A percentile compares a stretch with the other conserved stretches of the same genome.
Evolutionary conservation across 1,140 invertebrate species (phyloP).

Genomic region (Palaemon carinicauda): DNA sequence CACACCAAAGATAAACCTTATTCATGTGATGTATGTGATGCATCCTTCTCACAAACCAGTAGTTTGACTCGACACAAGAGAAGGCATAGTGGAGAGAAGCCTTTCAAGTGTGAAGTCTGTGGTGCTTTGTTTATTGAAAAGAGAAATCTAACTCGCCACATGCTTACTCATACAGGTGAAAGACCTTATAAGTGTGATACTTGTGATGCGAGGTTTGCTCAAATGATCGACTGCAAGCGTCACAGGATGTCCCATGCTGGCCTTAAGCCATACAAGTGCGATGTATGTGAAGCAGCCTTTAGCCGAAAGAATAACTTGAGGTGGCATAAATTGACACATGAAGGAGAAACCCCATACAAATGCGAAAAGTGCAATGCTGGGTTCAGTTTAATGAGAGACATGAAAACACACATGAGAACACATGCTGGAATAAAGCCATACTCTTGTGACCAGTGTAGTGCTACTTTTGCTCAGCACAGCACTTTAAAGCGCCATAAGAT

Average conservation of each 20-base stretch:
- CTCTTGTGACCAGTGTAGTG: constrained; percentile 39
- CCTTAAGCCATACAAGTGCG: constrained; percentile 42
- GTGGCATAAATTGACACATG: constrained; percentile 44
- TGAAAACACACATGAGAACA: constrained; percentile 46
- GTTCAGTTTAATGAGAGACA: constrained; percentile 43
- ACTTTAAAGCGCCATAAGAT: constrained; percentile 36
- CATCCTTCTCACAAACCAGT: constrained; percentile 46
- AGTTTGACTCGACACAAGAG: constrained; percentile 43
- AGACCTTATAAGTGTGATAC: constrained; percentile 46
- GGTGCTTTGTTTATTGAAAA: constrained; percentile 43
- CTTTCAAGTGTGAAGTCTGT: constrained; percentile 39
- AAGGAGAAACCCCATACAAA: constrained; percentile 38
- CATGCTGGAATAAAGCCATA: constrained; percentile 44
- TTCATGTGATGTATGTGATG: constrained; percentile 22
- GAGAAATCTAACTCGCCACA: constrained; percentile 37
- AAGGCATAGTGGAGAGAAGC: constrained; percentile 43
- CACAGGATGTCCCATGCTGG: constrained; percentile 44
- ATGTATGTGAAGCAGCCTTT: constrained; percentile 47
- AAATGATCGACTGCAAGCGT: constrained; percentile 49
- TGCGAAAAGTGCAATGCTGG: constrained; percentile 47
- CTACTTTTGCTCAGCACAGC: constrained; percentile 42
- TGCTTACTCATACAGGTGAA: constrained; percentile 41
- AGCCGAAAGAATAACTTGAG: constrained; percentile 45
- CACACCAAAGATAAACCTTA: constrained; percentile 46
- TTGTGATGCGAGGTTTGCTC: constrained; percentile 41